Percentiles rank a stretch among this genome's conserved stretches.
Evolutionary conservation across 2,888 invertebrate genomes (phyloP).

Genomic region (Alentia gelatinosa): DNA sequence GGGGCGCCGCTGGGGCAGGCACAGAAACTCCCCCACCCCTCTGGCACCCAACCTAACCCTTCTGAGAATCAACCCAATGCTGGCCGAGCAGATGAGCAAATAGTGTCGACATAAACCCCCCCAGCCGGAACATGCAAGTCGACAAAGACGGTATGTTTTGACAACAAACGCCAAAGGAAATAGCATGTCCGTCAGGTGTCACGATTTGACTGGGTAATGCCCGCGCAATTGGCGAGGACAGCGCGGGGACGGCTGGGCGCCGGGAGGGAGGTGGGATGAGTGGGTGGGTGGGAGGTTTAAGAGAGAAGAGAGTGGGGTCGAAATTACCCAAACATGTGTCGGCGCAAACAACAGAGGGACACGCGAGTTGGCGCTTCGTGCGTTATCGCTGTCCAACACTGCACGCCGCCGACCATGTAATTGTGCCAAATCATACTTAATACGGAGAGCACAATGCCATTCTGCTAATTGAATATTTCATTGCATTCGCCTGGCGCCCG

Average conservation of each 20-base stretch:
- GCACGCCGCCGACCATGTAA: constrained; percentile 17
- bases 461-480: constrained; percentile 42
- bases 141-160: constrained; percentile 11
- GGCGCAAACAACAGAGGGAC: constrained; percentile 31
- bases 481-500: not conserved
- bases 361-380: not conserved
- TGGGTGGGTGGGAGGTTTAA: not conserved
- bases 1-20: not conserved
- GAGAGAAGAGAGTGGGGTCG: not conserved
- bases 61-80: not conserved
- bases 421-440: constrained; percentile 43
- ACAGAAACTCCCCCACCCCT: not conserved
- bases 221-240: not conserved
- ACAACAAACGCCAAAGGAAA: not conserved
- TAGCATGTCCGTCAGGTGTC: not conserved
- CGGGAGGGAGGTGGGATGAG: not conserved
- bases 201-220: not conserved
- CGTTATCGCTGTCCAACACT: not conserved
- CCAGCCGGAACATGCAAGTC: not conserved
- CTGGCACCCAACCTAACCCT: not conserved
- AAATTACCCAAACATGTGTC: not conserved
- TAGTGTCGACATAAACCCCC: not conserved
- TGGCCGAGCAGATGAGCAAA: constrained; percentile 33
- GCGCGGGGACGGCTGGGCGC: not conserved
- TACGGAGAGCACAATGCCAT: constrained; percentile 18